These are phyloP conservation scores for Cephus runcator DNA, from an alignment of 2,888 invertebrate species.

Conservation along the genomic window DNA sequence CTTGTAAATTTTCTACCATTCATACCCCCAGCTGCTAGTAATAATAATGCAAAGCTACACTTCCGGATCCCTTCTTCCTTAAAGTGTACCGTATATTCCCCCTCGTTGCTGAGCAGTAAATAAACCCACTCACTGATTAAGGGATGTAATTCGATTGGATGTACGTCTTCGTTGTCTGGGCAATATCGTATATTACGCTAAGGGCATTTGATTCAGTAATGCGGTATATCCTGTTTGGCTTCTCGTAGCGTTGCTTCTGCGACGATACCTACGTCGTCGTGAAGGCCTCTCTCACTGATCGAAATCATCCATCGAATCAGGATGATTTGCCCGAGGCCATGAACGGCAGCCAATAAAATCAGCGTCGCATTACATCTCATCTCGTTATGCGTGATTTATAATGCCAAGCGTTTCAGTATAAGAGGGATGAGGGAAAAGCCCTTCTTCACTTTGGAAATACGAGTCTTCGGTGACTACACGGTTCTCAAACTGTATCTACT, in stretches of 20 bases:
- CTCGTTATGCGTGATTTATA: background rate
- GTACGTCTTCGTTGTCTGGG: background rate
- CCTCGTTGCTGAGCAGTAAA: background rate
- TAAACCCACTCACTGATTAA: background rate
- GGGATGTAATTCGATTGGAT: background rate
- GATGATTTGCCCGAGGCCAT: background rate
- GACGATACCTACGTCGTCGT: background rate
- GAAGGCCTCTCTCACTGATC: background rate
- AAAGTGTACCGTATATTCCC: background rate
- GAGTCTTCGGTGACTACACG: background rate
- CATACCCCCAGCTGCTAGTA: background rate
- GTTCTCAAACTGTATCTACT: background rate
- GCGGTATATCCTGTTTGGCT: background rate
- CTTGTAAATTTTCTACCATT: background rate
- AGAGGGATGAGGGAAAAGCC: background rate
- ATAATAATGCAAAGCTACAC: background rate
- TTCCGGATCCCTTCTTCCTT: background rate
- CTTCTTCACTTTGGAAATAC: background rate
- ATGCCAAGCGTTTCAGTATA: background rate
- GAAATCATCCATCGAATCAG: background rate
- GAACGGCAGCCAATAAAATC: background rate
- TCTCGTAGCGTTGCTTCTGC: background rate
- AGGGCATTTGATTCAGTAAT: constrained; percentile 6
- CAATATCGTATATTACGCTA: background rate
- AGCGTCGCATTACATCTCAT: background rate